A percentile compares a stretch with the other conserved stretches of the same genome.
Conservation (phyloP, 2,888 invertebrate genomes). For the Sphaeridia pumilis region DNA sequence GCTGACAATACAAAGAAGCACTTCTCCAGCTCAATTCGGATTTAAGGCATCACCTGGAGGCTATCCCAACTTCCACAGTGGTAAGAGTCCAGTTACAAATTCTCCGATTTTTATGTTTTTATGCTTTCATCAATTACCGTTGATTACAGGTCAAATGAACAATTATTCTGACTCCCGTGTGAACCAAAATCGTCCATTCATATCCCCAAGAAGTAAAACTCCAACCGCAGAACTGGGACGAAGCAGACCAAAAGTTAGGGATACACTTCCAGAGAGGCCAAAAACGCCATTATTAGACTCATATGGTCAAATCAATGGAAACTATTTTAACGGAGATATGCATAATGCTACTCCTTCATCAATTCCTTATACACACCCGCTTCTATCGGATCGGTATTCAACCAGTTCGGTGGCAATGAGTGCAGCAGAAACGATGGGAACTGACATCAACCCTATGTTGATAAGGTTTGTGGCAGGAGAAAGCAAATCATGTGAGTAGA, state of each 20-base stretch:
- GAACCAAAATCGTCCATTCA: conserved; percentile 19
- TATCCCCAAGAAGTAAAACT: conserved; percentile 61
- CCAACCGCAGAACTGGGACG: conserved; percentile 71
- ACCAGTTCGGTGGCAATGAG: conserved; percentile 20
- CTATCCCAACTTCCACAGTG: too few species aligned
- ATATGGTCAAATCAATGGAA: conserved; percentile 37
- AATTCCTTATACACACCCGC: conserved; percentile 15
- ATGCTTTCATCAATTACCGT: not conserved
- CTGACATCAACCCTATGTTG: conserved; percentile 28
- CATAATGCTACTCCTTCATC: conserved; percentile 16
- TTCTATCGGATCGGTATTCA: conserved; percentile 23
- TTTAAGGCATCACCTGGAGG: too few species aligned
- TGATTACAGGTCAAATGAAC: conserved; percentile 11
- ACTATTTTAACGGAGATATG: conserved; percentile 22
- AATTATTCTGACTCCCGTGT: conserved; percentile 28
- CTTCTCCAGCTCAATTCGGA: not conserved
- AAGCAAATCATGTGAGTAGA: too few species aligned
- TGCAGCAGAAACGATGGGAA: conserved; percentile 14
- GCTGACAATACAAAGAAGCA: conserved; percentile 69
- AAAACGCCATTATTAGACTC: conserved; percentile 68
- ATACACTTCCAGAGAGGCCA: conserved; percentile 53
- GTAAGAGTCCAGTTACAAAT: too few species aligned
- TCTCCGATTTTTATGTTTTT: too few species aligned
- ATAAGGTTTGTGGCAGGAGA: too few species aligned
- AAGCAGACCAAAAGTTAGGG: conserved; percentile 26